phyloP scores from a whole-genome alignment of 1,140 invertebrate species.

The Papilio machaon region DNA sequence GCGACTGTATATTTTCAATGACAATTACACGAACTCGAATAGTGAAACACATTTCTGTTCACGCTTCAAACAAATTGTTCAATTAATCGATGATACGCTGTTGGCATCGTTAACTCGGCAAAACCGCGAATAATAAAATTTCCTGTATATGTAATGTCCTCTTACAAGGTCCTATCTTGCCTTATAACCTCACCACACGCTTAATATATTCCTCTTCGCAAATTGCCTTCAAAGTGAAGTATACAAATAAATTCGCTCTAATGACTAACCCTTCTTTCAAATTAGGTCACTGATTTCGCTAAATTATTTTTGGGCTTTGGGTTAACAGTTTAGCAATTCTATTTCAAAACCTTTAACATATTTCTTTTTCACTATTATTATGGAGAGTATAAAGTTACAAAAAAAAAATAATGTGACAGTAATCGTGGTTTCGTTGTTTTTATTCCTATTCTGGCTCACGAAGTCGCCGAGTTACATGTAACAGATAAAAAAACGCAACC shows the following conservation, averaged over 20 bases:
- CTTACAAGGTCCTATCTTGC: neutral
- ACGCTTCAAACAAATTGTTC: slow-evolving; percentile 20
- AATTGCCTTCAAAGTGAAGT: neutral
- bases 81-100: slow-evolving; percentile 23
- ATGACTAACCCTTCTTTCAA: neutral
- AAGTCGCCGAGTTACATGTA: slow-evolving; percentile 31
- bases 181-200: neutral
- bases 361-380: neutral
- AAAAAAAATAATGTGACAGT: slow-evolving; percentile 6
- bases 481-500: slow-evolving; percentile 28
- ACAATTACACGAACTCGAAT: neutral
- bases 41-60: neutral
- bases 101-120: slow-evolving; percentile 5
- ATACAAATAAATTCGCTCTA: neutral
- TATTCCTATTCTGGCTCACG: slow-evolving; percentile 29
- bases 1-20: neutral
- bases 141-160: slow-evolving; percentile 7
- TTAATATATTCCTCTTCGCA: slow-evolving; percentile 15
- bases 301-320: neutral
- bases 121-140: slow-evolving; percentile 33
- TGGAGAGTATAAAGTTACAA: neutral
- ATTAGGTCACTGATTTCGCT: neutral
- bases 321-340: neutral
- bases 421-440: neutral
- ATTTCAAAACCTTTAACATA: neutral